phyloP scores from a whole-genome alignment of 2,888 invertebrate species.

The Polyploca ridens region DNA sequence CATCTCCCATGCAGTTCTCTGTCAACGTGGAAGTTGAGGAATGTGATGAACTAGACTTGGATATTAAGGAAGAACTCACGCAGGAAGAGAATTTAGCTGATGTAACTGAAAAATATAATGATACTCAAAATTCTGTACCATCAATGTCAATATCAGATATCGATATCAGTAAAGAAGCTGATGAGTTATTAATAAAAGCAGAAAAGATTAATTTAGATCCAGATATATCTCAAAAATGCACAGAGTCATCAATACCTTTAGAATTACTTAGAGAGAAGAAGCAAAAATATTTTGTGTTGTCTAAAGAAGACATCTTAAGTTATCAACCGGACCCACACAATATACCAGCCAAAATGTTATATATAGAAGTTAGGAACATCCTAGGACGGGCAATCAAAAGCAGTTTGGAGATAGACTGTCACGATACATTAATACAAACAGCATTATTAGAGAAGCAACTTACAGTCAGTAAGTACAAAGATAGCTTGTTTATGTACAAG shows the following conservation, averaged over 20 bases:
- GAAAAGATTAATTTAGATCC: not conserved
- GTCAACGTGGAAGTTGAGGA: slow-evolving; percentile 4
- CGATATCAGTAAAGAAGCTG: not conserved
- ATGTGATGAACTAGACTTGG: not conserved
- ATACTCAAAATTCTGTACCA: not conserved
- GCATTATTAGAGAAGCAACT: slow-evolving; percentile 14
- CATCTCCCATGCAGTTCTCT: not conserved
- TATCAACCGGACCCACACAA: not conserved
- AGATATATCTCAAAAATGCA: not conserved
- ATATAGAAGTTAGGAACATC: not conserved
- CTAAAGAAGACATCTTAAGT: not conserved
- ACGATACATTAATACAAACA: slow-evolving; percentile 31
- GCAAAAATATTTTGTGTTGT: not conserved
- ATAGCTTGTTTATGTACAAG: slow-evolving; percentile 45
- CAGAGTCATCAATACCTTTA: not conserved
- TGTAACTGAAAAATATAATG: not conserved
- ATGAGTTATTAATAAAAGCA: not conserved
- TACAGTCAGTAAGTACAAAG: slow-evolving; percentile 29
- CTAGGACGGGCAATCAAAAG: not conserved
- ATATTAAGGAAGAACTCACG: not conserved
- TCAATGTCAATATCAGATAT: not conserved
- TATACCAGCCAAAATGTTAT: not conserved
- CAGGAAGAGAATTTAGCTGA: not conserved
- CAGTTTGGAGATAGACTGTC: not conserved
- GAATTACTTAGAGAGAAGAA: not conserved